Base-by-base conservation (phyloP, 2,113 vertebrate genomes). In the Cyprinodon tularosa region DNA sequence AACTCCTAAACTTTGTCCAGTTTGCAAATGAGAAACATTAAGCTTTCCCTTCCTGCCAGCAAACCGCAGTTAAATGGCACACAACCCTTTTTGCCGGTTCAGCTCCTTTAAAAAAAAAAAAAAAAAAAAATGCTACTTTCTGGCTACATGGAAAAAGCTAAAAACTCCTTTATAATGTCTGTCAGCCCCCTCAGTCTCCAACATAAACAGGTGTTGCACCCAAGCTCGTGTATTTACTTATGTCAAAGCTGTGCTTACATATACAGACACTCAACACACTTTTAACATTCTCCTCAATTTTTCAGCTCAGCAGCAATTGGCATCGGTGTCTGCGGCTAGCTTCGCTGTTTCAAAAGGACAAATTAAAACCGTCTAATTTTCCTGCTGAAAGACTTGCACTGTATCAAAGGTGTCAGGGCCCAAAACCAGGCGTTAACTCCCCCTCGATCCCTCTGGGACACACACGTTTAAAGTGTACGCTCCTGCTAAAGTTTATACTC, bases 151-250 rank as follows among this genome's bases (percentile, higher is more conserved):
- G 81, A 89, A 88, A 90, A 88, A 83, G 87, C 68, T 89, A 82
- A 86, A 86, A 90, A 88, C 76, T 84, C 81, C 85, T 90, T 91
- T 88, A 86, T 90, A 90, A 82, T 86, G 82, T 91, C 90, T 90
- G 91, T 92, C 91, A 93, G 84, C 83, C 91, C 78, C 83, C 61
- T 67, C 48, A 66, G 67, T 65, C 78, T 93, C 90, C 90, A 92
- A 92, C 86, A 93, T 92, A 92, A 92, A 93, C 91, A 92, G 90
- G 88, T 92, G 92, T 90, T 91, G 82, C 90, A 83, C 86, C 90
- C 90, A 89, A 69, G 62, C 62, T 66, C 59, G 88, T 81, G 84
- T 93, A 90, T 91, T 94, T 92, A 90, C 93, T 91, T 87, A 93
- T 93, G 92, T 93, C 92, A 93, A 80, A 77, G 66, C 82, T 60